A percentile compares a stretch with the other conserved stretches of the same genome.
phyloP scores from a whole-genome alignment of 1,140 invertebrate genomes.

The Macrostomum lignano region DNA sequence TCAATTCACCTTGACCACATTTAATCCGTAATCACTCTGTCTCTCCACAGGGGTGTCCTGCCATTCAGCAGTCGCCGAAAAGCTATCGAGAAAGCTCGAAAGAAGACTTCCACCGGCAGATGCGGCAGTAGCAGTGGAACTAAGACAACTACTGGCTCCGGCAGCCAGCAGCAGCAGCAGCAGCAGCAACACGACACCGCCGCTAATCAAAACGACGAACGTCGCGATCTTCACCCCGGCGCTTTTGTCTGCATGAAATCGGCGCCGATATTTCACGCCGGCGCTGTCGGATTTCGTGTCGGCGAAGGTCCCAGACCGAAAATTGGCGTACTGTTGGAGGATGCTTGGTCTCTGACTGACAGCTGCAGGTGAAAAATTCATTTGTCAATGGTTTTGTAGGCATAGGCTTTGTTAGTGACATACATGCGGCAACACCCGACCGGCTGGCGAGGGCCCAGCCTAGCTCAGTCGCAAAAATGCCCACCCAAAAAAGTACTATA shows the following conservation, averaged over 20 bases:
- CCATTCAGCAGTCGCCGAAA: conserved; percentile 74
- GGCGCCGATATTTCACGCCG: conserved; percentile 75
- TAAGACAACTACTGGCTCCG: conserved; percentile 6
- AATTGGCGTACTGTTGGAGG: conserved; percentile 69
- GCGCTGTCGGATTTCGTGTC: conserved; percentile 66
- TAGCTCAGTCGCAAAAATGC: too few relatives aligned
- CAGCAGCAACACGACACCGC: too few relatives aligned
- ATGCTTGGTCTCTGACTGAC: conserved; percentile 76
- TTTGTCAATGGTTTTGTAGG: too few relatives aligned
- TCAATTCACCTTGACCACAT: background rate
- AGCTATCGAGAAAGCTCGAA: conserved; percentile 66
- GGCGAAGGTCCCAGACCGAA: conserved; percentile 67
- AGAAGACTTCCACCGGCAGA: conserved; percentile 5
- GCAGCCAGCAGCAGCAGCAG: too few relatives aligned
- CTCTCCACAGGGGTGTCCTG: conserved; percentile 48
- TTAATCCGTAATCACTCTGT: conserved; percentile 2
- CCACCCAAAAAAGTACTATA: too few relatives aligned
- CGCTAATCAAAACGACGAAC: too few relatives aligned
- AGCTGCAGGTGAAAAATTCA: too few relatives aligned
- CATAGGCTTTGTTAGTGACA: too few relatives aligned
- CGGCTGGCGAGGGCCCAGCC: too few relatives aligned
- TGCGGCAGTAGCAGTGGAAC: conserved; percentile 1
- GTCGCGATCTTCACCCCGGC: conserved; percentile 31
- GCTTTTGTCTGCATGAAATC: conserved; percentile 48
- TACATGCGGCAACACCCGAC: too few relatives aligned